Evolutionary conservation across 2,888 invertebrate genomes (phyloP), one percentile per base, ranked within the genome.

Genomic region (Neelides folsomi): DNA sequence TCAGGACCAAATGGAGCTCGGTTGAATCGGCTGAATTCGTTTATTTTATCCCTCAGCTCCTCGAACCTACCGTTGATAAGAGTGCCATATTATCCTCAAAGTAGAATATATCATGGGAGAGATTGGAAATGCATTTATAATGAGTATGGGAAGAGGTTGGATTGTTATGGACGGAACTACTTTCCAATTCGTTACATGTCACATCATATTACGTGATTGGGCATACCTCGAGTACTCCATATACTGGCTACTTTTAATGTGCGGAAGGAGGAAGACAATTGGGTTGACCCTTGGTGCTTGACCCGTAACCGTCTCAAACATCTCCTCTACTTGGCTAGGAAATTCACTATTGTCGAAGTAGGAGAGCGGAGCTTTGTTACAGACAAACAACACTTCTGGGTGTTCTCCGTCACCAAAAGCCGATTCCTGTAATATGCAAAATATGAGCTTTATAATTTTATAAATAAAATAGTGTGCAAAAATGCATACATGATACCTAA

Each of bases 351-450:
- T 52, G 12, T 58, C 54, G 20, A 60, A 20, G 9, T 56, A 43
- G 8, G 58, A 54, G 16, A 52, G 43, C 20, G 57, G 50, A 9
- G 57, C 56, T 47, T 60, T 63, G 40, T 61, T 63, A 45, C 59
- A 61, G 35, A 63, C 55, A 47, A 52, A 61, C 13, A 61, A 41
- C 9, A 59, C 39, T 51, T 63, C 61, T 16, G 63, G 55, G 45
- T 54, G 51, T 15, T 49, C 51, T 1, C 57, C 57, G 47, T 60
- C 63, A 6, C 63, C 63, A 16, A 61, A 53, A 9, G 59, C 55
- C 18, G 54, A 60, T 35, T 60, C 61, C 63, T 63, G 20, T 8
- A 52, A 50, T 19, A 43, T n/a, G n/a, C n/a, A n/a, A n/a, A n/a
- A n/a, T n/a, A n/a, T 19, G 34, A 38, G 16, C 36, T 37, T 19